Evolutionary conservation across 2,888 invertebrate species (phyloP).

Genomic region (Brenthis hecate): DNA sequence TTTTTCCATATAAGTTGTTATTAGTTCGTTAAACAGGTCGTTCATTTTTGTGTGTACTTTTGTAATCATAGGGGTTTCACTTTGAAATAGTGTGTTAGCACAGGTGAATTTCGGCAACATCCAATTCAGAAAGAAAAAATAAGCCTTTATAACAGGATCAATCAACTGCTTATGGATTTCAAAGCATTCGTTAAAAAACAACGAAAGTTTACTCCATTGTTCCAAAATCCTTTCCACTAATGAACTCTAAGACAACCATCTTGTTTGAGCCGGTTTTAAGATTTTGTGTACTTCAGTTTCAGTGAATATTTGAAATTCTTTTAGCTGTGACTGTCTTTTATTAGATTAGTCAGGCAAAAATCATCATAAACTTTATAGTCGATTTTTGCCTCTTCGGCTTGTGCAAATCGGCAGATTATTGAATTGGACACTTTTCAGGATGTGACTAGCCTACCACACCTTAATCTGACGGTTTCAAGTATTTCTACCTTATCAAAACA

Average conservation of each 20-base stretch:
- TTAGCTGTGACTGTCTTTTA: conserved; percentile 19
- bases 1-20: conserved; percentile 1
- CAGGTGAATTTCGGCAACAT: conserved; percentile 28
- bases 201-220: neutral
- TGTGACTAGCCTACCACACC: no score
- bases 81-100: conserved; percentile 11
- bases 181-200: conserved; percentile 11
- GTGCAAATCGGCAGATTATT: no score
- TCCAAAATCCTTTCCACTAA: conserved; percentile 20
- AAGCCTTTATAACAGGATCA: conserved; percentile 25
- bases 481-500: no score
- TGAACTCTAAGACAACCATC: conserved; percentile 18
- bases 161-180: conserved; percentile 17
- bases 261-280: conserved; percentile 25
- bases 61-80: conserved; percentile 14
- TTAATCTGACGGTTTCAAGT: no score
- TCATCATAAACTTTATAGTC: no score
- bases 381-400: no score
- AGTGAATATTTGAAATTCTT: conserved; percentile 23
- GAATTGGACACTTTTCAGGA: no score
- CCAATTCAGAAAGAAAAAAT: conserved; percentile 28
- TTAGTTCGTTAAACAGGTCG: conserved; percentile 4
- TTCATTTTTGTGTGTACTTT: conserved; percentile 7
- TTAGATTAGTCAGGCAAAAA: no score
- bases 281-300: conserved; percentile 25